Percentiles rank a stretch among this genome's conserved stretches.
phyloP scores from a whole-genome alignment of 2,888 invertebrate species.

The Limnephilus lunatus region DNA sequence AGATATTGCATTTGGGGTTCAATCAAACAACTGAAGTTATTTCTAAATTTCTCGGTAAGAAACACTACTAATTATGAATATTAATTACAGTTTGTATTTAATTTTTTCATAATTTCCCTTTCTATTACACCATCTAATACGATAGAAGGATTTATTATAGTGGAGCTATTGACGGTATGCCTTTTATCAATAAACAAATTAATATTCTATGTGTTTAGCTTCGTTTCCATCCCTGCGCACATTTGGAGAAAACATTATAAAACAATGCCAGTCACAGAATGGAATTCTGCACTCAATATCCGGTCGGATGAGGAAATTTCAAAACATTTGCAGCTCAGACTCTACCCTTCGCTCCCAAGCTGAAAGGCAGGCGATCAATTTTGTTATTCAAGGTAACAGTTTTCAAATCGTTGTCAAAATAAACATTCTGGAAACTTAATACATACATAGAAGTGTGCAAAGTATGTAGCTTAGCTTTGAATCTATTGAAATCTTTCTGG shows the following conservation, averaged over 20 bases:
- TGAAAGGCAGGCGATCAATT: slow-evolving; percentile 75
- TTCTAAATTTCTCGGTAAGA: slow-evolving; percentile 72
- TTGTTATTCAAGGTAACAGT: slow-evolving; percentile 73
- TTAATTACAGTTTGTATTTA: neutral
- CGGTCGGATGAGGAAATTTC: slow-evolving; percentile 71
- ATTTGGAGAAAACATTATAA: slow-evolving; percentile 71
- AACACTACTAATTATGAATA: neutral
- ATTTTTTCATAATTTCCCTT: too few species aligned
- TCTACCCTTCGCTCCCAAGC: slow-evolving; percentile 69
- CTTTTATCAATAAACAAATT: neutral
- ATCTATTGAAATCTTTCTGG: too few species aligned
- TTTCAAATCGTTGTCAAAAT: neutral
- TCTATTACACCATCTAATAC: too few species aligned
- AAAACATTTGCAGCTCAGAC: slow-evolving; percentile 66
- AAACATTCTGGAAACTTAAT: neutral
- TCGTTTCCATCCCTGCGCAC: slow-evolving; percentile 73
- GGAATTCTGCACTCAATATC: slow-evolving; percentile 70
- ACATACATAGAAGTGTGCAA: too few species aligned
- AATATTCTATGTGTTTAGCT: slow-evolving; percentile 68
- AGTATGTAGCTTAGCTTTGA: neutral
- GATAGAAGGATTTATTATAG: too few species aligned
- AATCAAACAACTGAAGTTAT: slow-evolving; percentile 70
- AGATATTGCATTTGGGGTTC: slow-evolving; percentile 71
- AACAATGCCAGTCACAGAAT: slow-evolving; percentile 68
- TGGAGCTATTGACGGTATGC: neutral